phyloP scores from a whole-genome alignment of 2,888 invertebrate species.

The Volucella zonaria region DNA sequence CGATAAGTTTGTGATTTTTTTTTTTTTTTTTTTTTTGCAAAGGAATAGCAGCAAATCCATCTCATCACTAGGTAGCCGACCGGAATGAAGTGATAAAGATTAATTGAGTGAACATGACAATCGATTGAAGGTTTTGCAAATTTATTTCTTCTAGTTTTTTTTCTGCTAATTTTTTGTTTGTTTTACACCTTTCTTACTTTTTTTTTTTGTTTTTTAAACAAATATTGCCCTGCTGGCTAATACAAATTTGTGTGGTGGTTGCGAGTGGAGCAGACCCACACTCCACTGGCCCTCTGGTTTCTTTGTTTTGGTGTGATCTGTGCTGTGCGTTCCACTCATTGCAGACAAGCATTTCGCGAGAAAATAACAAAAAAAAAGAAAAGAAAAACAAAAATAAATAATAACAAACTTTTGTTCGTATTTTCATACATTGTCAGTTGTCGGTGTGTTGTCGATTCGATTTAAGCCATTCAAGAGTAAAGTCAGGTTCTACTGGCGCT shows the following conservation, averaged over 20 bases:
- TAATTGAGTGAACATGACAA: constrained; percentile 68
- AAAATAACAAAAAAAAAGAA: not conserved
- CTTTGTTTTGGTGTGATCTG: constrained; percentile 68
- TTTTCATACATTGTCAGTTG: not conserved
- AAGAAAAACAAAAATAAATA: constrained; percentile 27
- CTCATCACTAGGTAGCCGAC: constrained; percentile 24
- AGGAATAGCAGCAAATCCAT: constrained; percentile 22
- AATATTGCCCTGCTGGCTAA: constrained; percentile 22
- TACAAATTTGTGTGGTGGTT: constrained; percentile 36
- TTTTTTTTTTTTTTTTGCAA: constrained; percentile 27
- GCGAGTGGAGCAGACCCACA: constrained; percentile 32
- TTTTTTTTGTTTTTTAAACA: not conserved
- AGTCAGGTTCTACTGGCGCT: constrained; percentile 42
- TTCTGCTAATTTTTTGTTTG: not conserved
- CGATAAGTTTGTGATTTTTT: constrained; percentile 65
- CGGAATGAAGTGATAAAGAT: constrained; percentile 70
- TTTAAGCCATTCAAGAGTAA: constrained; percentile 1
- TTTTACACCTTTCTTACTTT: not conserved
- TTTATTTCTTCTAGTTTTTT: constrained; percentile 27
- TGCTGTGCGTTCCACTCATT: constrained; percentile 41
- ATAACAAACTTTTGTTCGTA: constrained; percentile 20
- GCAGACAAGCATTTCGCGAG: constrained; percentile 44
- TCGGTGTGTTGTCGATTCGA: constrained; percentile 10
- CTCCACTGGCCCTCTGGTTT: constrained; percentile 38
- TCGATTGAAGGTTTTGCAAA: constrained; percentile 59